Conservation (phyloP, 92 coral and sea anemone species). For the Parazoanthus darwini region DNA sequence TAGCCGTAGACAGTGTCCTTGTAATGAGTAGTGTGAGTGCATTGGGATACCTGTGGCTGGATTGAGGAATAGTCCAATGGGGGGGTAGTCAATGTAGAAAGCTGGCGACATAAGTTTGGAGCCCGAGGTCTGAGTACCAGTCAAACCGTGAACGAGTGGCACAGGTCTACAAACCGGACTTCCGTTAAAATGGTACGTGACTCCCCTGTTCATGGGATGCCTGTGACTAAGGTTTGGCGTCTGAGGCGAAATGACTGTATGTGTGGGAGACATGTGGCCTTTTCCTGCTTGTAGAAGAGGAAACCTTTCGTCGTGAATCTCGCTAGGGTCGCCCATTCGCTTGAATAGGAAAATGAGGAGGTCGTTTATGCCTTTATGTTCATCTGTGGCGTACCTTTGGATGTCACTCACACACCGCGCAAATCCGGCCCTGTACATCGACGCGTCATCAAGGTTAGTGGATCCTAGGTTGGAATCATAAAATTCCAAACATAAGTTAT, state of each 20-base stretch:
- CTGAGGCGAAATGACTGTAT: not conserved
- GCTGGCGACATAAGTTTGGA: not conserved
- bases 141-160: not conserved
- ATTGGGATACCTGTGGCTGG: not conserved
- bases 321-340: not conserved
- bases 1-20: not conserved
- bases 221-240: not conserved
- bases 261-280: not conserved
- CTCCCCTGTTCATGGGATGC: slow-evolving; percentile 9
- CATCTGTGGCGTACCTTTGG: not conserved
- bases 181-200: not conserved
- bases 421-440: slow-evolving; percentile 4
- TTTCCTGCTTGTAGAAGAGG: not conserved
- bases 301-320: not conserved
- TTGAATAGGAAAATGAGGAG: not conserved
- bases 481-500: too few species aligned
- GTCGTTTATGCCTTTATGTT: not conserved
- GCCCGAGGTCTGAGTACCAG: not conserved
- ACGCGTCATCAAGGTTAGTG: not conserved
- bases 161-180: slow-evolving; percentile 13
- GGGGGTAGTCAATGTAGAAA: not conserved
- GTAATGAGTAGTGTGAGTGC: not conserved
- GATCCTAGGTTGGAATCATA: not conserved
- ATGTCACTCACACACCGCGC: slow-evolving; percentile 2
- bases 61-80: not conserved